Evolutionary conservation across 2,888 invertebrate genomes (phyloP).

Genomic region (Acholoe squamosa): DNA sequence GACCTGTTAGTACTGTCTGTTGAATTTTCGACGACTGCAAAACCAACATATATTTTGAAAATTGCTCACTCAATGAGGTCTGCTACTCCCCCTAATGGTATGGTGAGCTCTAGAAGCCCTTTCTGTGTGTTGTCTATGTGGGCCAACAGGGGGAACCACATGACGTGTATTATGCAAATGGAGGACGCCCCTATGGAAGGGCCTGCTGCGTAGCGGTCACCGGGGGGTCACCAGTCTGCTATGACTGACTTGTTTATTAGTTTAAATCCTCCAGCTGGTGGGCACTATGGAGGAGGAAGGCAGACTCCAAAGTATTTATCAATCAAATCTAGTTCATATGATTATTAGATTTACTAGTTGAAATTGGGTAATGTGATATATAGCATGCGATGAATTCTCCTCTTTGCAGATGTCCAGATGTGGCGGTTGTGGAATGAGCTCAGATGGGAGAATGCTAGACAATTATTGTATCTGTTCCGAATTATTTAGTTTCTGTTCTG

Average conservation of each 20-base stretch:
- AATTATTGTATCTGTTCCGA: too few relatives aligned
- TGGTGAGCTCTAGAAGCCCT: too few relatives aligned
- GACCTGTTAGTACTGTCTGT: not conserved
- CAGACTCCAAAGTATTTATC: slow-evolving; percentile 21
- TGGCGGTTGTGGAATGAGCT: too few relatives aligned
- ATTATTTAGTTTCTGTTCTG: too few relatives aligned
- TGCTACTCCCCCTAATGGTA: too few relatives aligned
- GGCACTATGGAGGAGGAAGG: not conserved
- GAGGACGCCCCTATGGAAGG: slow-evolving; percentile 1
- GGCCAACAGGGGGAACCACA: not conserved
- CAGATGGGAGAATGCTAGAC: too few relatives aligned
- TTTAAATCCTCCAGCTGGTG: not conserved
- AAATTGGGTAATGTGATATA: not conserved
- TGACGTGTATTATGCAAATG: slow-evolving; percentile 31
- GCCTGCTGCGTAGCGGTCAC: not conserved
- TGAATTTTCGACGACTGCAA: too few relatives aligned
- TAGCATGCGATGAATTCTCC: not conserved
- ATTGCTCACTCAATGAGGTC: too few relatives aligned
- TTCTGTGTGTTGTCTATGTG: too few relatives aligned
- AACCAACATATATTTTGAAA: too few relatives aligned
- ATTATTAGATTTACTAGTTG: not conserved
- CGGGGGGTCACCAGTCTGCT: not conserved
- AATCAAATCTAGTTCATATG: slow-evolving; percentile 5
- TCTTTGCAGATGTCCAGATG: too few relatives aligned
- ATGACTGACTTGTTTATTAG: not conserved